These are phyloP conservation scores for Ambastaia sidthimunki DNA, from an alignment of 2,797 vertebrate species.

Conservation along the genomic window DNA sequence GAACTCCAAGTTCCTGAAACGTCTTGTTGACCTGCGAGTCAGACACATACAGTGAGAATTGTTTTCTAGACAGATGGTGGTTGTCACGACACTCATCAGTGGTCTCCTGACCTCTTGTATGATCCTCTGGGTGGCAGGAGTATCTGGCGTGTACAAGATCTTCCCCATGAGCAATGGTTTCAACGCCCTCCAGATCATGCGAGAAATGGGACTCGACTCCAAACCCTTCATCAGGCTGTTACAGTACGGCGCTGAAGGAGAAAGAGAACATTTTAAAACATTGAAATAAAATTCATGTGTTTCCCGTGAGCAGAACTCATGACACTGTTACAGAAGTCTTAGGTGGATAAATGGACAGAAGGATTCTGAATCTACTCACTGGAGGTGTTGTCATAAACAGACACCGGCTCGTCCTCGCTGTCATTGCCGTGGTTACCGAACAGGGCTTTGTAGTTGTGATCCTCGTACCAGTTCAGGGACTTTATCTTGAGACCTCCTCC, in stretches of 20 bases:
- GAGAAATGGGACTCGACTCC: conserved; percentile 93
- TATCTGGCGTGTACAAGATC: conserved; percentile 95
- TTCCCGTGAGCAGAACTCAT: too few species aligned
- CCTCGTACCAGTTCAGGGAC: conserved; percentile 97
- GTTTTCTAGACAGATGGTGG: not conserved
- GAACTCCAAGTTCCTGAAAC: conserved; percentile 92
- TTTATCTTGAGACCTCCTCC: conserved; percentile 95
- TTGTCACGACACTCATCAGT: not conserved
- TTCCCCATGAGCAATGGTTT: conserved; percentile 96
- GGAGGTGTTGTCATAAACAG: conserved; percentile 92
- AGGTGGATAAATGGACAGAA: not conserved
- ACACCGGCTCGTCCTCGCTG: conserved; percentile 78
- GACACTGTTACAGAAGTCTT: too few species aligned
- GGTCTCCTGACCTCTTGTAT: conserved; percentile 87
- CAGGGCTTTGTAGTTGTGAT: conserved; percentile 95
- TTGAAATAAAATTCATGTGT: too few species aligned
- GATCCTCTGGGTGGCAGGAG: conserved; percentile 87
- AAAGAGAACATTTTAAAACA: too few species aligned
- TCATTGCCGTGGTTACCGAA: conserved; percentile 85
- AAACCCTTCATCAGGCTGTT: conserved; percentile 92
- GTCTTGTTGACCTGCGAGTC: conserved; percentile 90
- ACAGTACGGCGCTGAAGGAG: conserved; percentile 88
- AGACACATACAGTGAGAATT: conserved; percentile 3
- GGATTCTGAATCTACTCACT: conserved; percentile 77
- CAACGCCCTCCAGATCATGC: conserved; percentile 96